Base-by-base conservation (phyloP, 2,888 invertebrate species). In the Synanthedon tipuliformis region DNA sequence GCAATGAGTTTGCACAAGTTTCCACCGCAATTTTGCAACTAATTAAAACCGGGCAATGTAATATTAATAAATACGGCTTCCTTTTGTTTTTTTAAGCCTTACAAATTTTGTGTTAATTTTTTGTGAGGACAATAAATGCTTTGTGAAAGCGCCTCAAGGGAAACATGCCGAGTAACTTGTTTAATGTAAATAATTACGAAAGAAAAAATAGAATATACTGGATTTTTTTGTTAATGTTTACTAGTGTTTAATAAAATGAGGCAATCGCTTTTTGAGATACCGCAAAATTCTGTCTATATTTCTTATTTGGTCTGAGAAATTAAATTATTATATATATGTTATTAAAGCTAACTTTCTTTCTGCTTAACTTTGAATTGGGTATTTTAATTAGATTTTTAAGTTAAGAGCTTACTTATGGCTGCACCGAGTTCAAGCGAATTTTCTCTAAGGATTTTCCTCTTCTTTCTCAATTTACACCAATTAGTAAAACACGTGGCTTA, bases 401-500 rank as follows among this genome's bases (percentile, higher is more conserved):
- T 7, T 45, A 45, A 15, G 45, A 13, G 15, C 45, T 45, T n/a
- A 15, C 15, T 45, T 45, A 8, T 45, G 45, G 8, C 15, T 15
- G n/a, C 15, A 45, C 7, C 10, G 15, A n/a, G 48, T 34, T 34
- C 34, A 34, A 34, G 10, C 34, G 34, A 34, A 34, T 34, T 10
- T 7, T 34, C 53, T 53, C 51, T 18, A 16, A 51, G 49, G 53
- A 15, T 40, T 66, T 66, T 57, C 56, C 59, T 60, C 66, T 70
- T 71, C 74, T 75, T 34, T 34, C 34, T 71, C 61, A 76, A 72
- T 76, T 72, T 69, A 71, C 67, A 72, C 70, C 72, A 81, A 83
- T 81, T 84, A 84, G 77, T 73, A 63, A 68, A 74, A 78, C 71
- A 77, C 71, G 75, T 71, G 71, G 76, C 79, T 82, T 81, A 83